A percentile compares a stretch with the other conserved stretches of the same genome.
Evolutionary conservation across 2,888 invertebrate genomes (phyloP).

Genomic region (Clanis bilineata): DNA sequence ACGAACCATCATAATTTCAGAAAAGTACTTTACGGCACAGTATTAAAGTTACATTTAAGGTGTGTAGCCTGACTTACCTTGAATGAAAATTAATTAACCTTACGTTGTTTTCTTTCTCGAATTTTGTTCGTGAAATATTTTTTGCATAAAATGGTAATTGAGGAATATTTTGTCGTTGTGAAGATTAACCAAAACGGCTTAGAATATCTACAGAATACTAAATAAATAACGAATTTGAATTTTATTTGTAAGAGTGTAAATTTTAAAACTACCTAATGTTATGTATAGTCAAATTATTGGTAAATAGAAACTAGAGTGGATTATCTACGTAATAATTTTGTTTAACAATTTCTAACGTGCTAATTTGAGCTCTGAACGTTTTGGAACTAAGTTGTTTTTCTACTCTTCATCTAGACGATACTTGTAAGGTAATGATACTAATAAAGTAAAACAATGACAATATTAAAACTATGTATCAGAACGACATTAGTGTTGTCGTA

Average conservation of each 20-base stretch:
- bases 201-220: slow-evolving; percentile 37
- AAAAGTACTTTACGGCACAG: slow-evolving; percentile 7
- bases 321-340: slow-evolving; percentile 15
- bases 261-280: slow-evolving; percentile 47
- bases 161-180: slow-evolving; percentile 21
- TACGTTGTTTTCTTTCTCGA: not conserved
- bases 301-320: slow-evolving; percentile 20
- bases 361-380: slow-evolving; percentile 33
- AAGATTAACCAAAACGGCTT: slow-evolving; percentile 31
- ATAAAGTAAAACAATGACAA: slow-evolving; percentile 73
- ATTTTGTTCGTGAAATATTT: not conserved
- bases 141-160: slow-evolving; percentile 19
- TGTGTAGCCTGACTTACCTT: not conserved
- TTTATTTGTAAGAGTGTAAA: slow-evolving; percentile 57
- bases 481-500: slow-evolving; percentile 71
- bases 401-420: slow-evolving; percentile 62
- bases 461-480: slow-evolving; percentile 74
- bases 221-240: slow-evolving; percentile 56
- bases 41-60: slow-evolving; percentile 4
- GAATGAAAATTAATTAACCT: slow-evolving; percentile 1
- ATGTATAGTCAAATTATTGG: slow-evolving; percentile 40
- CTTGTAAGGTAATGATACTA: slow-evolving; percentile 74
- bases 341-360: slow-evolving; percentile 8
- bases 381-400: slow-evolving; percentile 45
- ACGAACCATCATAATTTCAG: not conserved